These are phyloP conservation scores for Microctonus brassicae DNA, from an alignment of 2,888 invertebrate species.

Conservation along the genomic window DNA sequence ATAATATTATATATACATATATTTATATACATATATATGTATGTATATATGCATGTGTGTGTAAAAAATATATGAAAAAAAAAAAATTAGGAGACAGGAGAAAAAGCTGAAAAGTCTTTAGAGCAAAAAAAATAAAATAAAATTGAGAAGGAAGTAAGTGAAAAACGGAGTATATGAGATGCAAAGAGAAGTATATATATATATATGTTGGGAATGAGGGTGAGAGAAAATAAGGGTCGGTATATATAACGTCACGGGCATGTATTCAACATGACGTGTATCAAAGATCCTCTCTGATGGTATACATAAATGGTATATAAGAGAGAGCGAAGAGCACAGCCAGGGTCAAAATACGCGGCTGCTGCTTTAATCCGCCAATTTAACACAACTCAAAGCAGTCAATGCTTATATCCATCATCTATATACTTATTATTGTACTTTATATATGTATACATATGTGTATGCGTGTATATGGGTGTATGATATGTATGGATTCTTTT, in stretches of 20 bases:
- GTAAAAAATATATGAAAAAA: not conserved
- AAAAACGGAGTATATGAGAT: not conserved
- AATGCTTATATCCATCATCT: not conserved
- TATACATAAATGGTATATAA: not conserved
- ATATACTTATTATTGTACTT: not conserved
- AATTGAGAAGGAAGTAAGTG: not conserved
- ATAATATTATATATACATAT: not conserved
- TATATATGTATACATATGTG: not conserved
- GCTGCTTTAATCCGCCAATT: constrained; percentile 47
- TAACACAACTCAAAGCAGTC: constrained; percentile 40
- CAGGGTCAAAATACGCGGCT: constrained; percentile 26
- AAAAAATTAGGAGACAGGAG: too few relatives aligned
- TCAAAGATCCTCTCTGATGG: constrained; percentile 28
- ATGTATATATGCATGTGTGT: not conserved
- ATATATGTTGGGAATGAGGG: constrained; percentile 4
- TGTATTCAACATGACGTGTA: constrained; percentile 14
- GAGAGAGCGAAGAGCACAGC: constrained; percentile 6
- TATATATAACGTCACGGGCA: constrained; percentile 23
- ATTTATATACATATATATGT: not conserved
- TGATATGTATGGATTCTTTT: too few relatives aligned
- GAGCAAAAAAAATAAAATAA: not conserved
- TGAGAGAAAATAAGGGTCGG: constrained; percentile 31
- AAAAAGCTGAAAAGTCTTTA: not conserved
- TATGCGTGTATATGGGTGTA: not conserved
- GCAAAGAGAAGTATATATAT: not conserved